These are phyloP conservation scores for Mamestra configurata DNA, from an alignment of 1,140 invertebrate species.

Conservation along the genomic window DNA sequence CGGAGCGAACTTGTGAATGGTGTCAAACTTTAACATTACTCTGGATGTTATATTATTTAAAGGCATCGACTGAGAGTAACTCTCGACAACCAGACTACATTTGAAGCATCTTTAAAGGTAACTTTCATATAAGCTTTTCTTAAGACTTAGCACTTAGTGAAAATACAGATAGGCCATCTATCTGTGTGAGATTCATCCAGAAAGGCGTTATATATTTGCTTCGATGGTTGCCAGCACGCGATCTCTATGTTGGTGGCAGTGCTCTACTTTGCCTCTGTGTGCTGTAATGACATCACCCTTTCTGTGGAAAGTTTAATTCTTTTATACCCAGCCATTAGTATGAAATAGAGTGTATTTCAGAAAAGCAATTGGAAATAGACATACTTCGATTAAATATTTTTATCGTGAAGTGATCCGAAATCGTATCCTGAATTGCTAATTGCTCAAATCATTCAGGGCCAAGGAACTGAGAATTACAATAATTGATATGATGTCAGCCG, in stretches of 20 bases:
- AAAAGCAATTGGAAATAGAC: not conserved
- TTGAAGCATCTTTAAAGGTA: not conserved
- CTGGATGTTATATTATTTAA: not conserved
- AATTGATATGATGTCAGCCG: constrained; percentile 52
- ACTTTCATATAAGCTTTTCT: not conserved
- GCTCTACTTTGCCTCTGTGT: not conserved
- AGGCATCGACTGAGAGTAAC: not conserved
- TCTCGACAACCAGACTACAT: constrained; percentile 19
- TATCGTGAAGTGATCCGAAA: constrained; percentile 26
- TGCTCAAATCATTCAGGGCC: constrained; percentile 50
- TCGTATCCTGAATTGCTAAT: constrained; percentile 44
- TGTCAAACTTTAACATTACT: constrained; percentile 21
- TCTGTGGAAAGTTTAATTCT: not conserved
- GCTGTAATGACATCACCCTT: constrained; percentile 1
- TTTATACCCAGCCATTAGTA: not conserved
- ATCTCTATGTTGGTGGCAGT: not conserved
- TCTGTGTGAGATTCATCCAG: not conserved
- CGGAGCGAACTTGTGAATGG: constrained; percentile 2
- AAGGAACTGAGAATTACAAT: constrained; percentile 52
- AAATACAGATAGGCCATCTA: not conserved
- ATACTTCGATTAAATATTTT: constrained; percentile 22
- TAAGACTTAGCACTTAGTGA: not conserved
- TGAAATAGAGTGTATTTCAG: not conserved
- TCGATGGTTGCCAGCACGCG: not conserved
- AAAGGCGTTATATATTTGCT: not conserved